A percentile compares a stretch with the other conserved stretches of the same genome.
Evolutionary conservation across 2,888 invertebrate genomes (phyloP).

Genomic region (Epinotia ramella): DNA sequence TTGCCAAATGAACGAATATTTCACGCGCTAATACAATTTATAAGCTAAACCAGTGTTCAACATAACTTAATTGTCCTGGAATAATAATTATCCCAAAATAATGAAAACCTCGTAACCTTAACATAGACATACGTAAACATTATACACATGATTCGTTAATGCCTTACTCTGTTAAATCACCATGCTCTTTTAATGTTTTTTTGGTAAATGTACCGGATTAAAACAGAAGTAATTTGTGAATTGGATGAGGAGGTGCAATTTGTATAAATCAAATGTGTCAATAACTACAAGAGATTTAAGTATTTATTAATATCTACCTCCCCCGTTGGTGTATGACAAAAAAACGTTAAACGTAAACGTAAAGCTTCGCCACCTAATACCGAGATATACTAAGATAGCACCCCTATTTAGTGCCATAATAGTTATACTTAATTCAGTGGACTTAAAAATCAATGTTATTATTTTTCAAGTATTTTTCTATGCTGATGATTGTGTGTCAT

Average conservation of each 20-base stretch:
- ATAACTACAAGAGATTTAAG: no score
- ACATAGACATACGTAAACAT: not conserved
- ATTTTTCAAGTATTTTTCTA: no score
- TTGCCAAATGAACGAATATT: conserved; percentile 11
- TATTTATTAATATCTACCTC: not conserved
- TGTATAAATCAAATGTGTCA: not conserved
- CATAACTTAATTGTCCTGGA: no score
- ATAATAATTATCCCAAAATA: not conserved
- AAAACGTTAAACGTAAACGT: no score
- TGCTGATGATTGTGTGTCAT: no score
- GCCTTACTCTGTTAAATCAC: not conserved
- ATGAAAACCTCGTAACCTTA: conserved; percentile 7
- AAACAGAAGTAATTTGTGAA: not conserved
- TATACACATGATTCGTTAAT: not conserved
- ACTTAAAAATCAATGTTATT: no score
- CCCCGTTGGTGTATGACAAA: no score
- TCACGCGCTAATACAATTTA: not conserved
- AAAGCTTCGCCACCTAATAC: no score
- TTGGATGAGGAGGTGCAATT: not conserved
- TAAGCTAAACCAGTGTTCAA: not conserved
- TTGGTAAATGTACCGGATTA: not conserved
- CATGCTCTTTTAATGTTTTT: not conserved
- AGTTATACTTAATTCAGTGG: no score
- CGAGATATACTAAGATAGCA: no score
- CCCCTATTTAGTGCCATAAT: no score